Percentiles rank a stretch among this genome's conserved stretches.
Conservation (phyloP, 2,888 invertebrate genomes). For the Tenthredo scrophulariae region DNA sequence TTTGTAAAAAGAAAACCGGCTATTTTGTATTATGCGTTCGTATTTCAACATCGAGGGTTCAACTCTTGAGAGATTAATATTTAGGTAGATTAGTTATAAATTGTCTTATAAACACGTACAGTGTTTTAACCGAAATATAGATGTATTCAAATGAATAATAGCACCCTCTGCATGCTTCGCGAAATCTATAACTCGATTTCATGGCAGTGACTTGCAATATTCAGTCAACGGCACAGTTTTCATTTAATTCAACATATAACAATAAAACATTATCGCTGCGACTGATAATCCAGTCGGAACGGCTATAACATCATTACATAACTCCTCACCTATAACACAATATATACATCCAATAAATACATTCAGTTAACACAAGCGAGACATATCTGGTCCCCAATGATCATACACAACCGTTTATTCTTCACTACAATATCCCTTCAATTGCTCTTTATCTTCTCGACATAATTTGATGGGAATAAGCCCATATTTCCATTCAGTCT, state of each 20-base stretch:
- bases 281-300: neutral
- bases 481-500: conserved; percentile 81
- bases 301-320: neutral
- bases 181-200: conserved; percentile 1
- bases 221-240: neutral
- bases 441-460: conserved; percentile 76
- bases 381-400: neutral
- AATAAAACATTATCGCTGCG: neutral
- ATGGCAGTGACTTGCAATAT: neutral
- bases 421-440: neutral
- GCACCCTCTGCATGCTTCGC: neutral
- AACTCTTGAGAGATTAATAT: neutral
- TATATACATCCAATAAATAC: conserved; percentile 31
- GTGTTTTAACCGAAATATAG: neutral
- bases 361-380: conserved; percentile 4
- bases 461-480: conserved; percentile 84
- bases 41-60: neutral
- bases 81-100: neutral
- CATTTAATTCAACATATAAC: neutral
- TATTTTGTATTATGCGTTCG: neutral
- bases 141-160: neutral
- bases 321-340: neutral
- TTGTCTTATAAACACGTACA: neutral
- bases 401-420: conserved; percentile 31
- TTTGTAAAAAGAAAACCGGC: neutral